Conservation (phyloP, 2,888 invertebrate genomes). For the Sphaerolaimus hirsutus region DNA sequence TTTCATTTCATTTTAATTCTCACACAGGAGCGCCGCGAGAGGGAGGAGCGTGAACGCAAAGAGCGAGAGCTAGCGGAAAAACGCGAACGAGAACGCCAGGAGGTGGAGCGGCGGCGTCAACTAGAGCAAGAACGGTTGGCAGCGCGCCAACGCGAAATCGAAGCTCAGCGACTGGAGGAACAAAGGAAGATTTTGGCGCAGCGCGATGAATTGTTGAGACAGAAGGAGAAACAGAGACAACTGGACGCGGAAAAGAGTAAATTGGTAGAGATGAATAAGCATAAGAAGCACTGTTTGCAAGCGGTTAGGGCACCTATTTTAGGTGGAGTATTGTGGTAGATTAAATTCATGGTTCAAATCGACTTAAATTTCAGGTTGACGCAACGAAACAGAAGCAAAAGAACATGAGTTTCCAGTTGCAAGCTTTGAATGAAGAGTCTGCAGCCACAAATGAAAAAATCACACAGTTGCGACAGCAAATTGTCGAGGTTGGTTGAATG, state of each 20-base stretch:
- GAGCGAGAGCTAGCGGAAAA: slow-evolving; percentile 69
- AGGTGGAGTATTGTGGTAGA: too few species aligned
- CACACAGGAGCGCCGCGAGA: slow-evolving; percentile 55
- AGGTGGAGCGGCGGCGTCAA: slow-evolving; percentile 46
- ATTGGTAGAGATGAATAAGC: too few species aligned
- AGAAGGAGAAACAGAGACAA: slow-evolving; percentile 79
- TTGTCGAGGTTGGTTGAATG: slow-evolving; percentile 3
- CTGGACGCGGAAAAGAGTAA: slow-evolving; percentile 90
- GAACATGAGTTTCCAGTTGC: slow-evolving; percentile 51
- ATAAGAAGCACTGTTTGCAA: too few species aligned
- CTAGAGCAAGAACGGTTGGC: slow-evolving; percentile 52
- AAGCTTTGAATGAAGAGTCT: slow-evolving; percentile 43
- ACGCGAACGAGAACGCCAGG: slow-evolving; percentile 35
- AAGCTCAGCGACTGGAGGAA: slow-evolving; percentile 38
- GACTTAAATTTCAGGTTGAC: too few species aligned
- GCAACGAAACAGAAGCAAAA: slow-evolving; percentile 71
- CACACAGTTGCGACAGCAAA: slow-evolving; percentile 20
- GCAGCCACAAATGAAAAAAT: slow-evolving; percentile 55
- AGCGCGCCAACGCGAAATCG: slow-evolving; percentile 50
- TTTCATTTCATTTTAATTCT: background rate
- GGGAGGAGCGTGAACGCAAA: slow-evolving; percentile 73
- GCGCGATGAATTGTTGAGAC: slow-evolving; percentile 33
- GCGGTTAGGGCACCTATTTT: too few species aligned
- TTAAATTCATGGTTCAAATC: too few species aligned
- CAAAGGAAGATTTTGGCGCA: slow-evolving; percentile 17